These are phyloP conservation scores for Phoxinus phoxinus DNA, from an alignment of 2,113 vertebrate genomes.

Conservation along the genomic window DNA sequence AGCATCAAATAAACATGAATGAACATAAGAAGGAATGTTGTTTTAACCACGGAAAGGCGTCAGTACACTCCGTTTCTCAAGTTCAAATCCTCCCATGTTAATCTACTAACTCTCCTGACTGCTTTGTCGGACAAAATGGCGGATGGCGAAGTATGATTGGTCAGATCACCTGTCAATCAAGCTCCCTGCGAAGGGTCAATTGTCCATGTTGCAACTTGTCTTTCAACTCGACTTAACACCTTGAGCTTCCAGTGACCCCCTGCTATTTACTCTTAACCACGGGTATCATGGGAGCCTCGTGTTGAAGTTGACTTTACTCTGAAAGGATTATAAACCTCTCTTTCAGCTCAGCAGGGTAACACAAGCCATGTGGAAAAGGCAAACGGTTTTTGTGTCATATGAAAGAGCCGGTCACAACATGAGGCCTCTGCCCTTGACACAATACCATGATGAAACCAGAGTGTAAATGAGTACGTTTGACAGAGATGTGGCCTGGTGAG, in stretches of 20 bases:
- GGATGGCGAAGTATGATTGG: no score
- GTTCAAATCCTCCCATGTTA: no score
- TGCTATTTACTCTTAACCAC: slow-evolving; percentile 18
- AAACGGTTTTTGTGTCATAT: background rate
- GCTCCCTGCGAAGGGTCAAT: no score
- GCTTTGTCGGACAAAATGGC: no score
- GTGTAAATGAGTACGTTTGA: background rate
- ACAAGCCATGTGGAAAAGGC: slow-evolving; percentile 16
- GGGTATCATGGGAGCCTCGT: background rate
- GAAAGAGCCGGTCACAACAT: background rate
- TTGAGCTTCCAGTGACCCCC: slow-evolving; percentile 16
- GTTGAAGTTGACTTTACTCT: slow-evolving; percentile 2
- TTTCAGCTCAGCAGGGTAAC: slow-evolving; percentile 33
- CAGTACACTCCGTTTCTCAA: no score
- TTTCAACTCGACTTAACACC: slow-evolving; percentile 34
- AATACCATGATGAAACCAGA: slow-evolving; percentile 22
- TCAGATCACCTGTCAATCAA: no score
- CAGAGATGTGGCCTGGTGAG: background rate
- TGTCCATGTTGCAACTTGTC: slow-evolving; percentile 6
- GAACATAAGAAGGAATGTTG: no score
- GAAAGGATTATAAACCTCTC: background rate
- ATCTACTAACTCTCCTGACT: no score
- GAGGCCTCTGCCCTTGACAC: slow-evolving; percentile 10
- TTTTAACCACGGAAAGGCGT: no score
- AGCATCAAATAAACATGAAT: no score